Base-by-base conservation (phyloP, 2,113 vertebrate species). In the Pluvianellus socialis region DNA sequence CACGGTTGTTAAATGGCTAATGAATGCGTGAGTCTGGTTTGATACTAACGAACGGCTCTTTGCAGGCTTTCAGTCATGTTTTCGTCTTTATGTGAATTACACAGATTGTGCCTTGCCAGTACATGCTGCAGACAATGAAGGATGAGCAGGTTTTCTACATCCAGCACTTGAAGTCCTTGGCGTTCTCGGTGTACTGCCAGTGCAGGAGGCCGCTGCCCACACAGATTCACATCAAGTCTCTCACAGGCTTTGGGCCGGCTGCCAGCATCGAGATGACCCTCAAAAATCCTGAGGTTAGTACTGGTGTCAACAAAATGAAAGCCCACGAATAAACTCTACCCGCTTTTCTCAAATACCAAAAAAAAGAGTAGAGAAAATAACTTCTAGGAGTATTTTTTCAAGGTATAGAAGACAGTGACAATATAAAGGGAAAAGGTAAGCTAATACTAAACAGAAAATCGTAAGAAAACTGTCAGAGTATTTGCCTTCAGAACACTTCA, bases 131-230 rank as follows among this genome's bases (percentile, higher is more conserved):
- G 98, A 99, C 99, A 49, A 98, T 99, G 94, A 99, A 99, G 94
- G 99, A 99, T 26, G 99, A 99, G 35, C 99, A 99, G 96, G 98
- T 98, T 79, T 98, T 99, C 97, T 99, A 99, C 96, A 98, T 99
- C 91, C 99, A 99, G 88, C 99, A 99, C 97, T 98, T 99, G 97
- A 99, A 99, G 94, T 99, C 99, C 62, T 93, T 99, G 98, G 99
- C 99, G 0, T 99, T 99, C 94, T 99, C 99, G 2, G 99, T 99
- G 96, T 99, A 99, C 98, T 99, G 99, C 92, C 99, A 99, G 70
- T 99, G 99, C 98, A 98, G 99, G 91, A 98, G 99, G 32, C 98
- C 99, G 2, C 94, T 99, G 85, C 99, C 99, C 88, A 99, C 99
- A 7, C 99, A 99, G 98, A 99, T 98, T 33, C 99, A 99, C 97